Conservation (phyloP, 1,140 invertebrate species). For the Diorhabda sublineata region DNA sequence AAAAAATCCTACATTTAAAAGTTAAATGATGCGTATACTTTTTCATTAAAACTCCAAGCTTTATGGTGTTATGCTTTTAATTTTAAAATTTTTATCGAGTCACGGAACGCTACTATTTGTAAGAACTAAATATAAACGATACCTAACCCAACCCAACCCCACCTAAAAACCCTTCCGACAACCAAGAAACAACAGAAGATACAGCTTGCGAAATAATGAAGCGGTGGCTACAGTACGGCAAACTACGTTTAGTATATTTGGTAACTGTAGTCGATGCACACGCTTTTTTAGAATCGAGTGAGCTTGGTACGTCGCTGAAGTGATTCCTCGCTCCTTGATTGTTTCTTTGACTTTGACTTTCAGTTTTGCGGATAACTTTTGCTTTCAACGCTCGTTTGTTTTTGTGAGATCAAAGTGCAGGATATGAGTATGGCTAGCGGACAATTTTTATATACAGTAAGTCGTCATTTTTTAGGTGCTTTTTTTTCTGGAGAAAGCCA, state of each 20-base stretch:
- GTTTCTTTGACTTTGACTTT: background rate
- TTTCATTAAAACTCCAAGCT: no score
- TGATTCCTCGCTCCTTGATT: background rate
- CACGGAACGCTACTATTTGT: no score
- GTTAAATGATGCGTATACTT: no score
- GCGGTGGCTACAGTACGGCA: conserved; percentile 6
- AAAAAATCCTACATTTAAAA: no score
- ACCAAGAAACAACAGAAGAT: conserved; percentile 11
- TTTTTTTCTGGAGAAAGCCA: no score
- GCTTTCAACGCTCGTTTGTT: background rate
- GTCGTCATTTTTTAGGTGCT: background rate
- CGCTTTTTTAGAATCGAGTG: conserved; percentile 16
- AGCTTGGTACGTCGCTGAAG: conserved; percentile 4
- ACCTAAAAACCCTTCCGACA: conserved; percentile 10
- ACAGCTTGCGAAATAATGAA: conserved; percentile 20
- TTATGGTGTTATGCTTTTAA: no score
- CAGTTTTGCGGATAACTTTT: background rate
- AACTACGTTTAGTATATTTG: conserved; percentile 20
- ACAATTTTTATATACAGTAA: background rate
- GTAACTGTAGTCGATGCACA: conserved; percentile 18
- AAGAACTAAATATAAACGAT: no score
- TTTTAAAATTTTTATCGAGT: no score
- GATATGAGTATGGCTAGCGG: background rate
- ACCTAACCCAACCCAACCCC: background rate
- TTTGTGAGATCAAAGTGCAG: background rate